Evolutionary conservation across 2,113 vertebrate species (phyloP), one percentile per base, ranked within the genome.

Genomic region (Tamias sibiricus): DNA sequence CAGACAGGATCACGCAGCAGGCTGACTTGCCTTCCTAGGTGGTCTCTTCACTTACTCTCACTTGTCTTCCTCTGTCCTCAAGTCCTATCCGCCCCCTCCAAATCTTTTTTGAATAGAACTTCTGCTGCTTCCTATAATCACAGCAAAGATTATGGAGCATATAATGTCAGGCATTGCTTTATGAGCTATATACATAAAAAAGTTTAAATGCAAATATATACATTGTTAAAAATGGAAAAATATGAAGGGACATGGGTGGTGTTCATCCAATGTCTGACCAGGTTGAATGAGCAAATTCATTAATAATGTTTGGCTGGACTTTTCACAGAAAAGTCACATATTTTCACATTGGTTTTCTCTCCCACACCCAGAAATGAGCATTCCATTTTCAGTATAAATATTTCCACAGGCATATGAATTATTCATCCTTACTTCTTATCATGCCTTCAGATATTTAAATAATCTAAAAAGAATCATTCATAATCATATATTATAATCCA

Each of bases 401-500:
- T 74, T 86, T 96, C n/a, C 20, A 52, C 20, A 22, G 52, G 5
- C 54, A 40, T 68, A 92, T 80, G 3, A 79, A 47, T 96, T 62
- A 93, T 66, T 69, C 10, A 4, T 30, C 37, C 80, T 82, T 42
- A 54, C 84, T 95, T 82, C 26, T 16, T 92, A 22, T 80, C 57
- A 59, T n/a, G 30, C 17, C 68, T 82, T 82, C 26, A 91, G n/a
- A 75, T 76, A 62, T 91, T 94, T 93, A 79, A 81, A 64, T 77
- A 72, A 2, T 30, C 22, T 92, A 35, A 79, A 88, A 88, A 76
- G 17, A 80, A 75, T 90, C 71, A 87, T 37, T 87, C 13, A 59
- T 37, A 74, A 52, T 20, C 30, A 62, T 64, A 49, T 52, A 59
- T 16, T 57, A 37, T 84, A 84, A 90, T 54, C 7, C 26, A 69